A percentile compares a stretch with the other conserved stretches of the same genome.
Evolutionary conservation across 1,140 invertebrate genomes (phyloP).

Genomic region (Scaptomyza pallida): DNA sequence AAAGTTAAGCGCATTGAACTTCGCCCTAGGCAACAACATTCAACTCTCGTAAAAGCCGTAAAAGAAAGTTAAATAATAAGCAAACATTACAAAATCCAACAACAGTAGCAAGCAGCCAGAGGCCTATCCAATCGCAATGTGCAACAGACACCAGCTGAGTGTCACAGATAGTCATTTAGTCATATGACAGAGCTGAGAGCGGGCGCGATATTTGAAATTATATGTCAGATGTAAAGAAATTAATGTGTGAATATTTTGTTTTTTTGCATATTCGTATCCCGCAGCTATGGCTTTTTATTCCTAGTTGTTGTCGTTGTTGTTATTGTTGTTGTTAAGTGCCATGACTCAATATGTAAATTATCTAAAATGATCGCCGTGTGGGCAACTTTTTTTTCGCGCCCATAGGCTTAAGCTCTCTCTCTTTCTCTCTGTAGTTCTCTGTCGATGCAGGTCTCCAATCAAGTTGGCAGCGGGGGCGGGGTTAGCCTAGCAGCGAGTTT

Average conservation of each 20-base stretch:
- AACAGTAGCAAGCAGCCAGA: slow-evolving; percentile 9
- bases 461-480: not conserved
- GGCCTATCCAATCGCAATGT: slow-evolving; percentile 37
- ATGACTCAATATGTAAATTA: slow-evolving; percentile 63
- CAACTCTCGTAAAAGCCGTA: slow-evolving; percentile 1
- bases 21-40: slow-evolving; percentile 33
- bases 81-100: slow-evolving; percentile 47
- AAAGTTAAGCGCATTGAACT: slow-evolving; percentile 75
- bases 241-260: slow-evolving; percentile 58
- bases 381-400: slow-evolving; percentile 37
- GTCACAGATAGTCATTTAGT: slow-evolving; percentile 20
- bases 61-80: slow-evolving; percentile 77
- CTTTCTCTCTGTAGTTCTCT: not conserved
- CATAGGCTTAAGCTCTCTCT: slow-evolving; percentile 3
- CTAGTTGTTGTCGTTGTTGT: not conserved
- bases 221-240: slow-evolving; percentile 55
- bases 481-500: slow-evolving; percentile 34
- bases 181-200: slow-evolving; percentile 17
- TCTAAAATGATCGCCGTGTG: slow-evolving; percentile 47
- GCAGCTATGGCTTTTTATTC: slow-evolving; percentile 8
- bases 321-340: slow-evolving; percentile 1
- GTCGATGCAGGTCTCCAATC: slow-evolving; percentile 7
- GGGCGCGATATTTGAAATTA: slow-evolving; percentile 19
- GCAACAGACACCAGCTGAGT: slow-evolving; percentile 2
- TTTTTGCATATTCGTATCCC: slow-evolving; percentile 30